Evolutionary conservation across 2,888 invertebrate species (phyloP).

Genomic region (Meteorus colon): DNA sequence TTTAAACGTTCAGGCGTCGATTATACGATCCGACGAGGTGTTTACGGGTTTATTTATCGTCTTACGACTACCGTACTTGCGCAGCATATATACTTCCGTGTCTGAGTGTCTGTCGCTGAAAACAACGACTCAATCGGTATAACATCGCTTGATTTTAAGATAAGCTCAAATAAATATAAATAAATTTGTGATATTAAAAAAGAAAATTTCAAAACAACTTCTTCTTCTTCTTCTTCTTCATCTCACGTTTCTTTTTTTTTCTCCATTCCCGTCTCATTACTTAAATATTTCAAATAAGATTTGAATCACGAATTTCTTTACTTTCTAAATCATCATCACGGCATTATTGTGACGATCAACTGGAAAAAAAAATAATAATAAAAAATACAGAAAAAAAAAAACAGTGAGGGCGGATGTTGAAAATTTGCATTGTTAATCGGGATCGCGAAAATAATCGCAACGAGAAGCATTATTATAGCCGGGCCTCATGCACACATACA

Average conservation of each 20-base stretch:
- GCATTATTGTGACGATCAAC: conserved; percentile 32
- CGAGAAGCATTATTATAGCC: conserved; percentile 24
- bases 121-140: conserved; percentile 20
- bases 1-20: conserved; percentile 24
- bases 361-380: conserved; percentile 50
- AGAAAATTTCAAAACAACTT: neutral
- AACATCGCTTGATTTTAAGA: neutral
- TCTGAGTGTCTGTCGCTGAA: neutral
- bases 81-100: conserved; percentile 30
- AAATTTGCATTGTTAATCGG: conserved; percentile 67
- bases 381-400: conserved; percentile 46
- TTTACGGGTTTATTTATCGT: conserved; percentile 39
- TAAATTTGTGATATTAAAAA: neutral
- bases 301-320: conserved; percentile 42
- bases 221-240: neutral
- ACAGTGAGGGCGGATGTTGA: conserved; percentile 43
- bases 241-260: neutral
- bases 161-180: conserved; percentile 24
- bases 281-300: conserved; percentile 11
- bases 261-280: neutral
- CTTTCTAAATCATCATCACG: conserved; percentile 60
- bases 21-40: conserved; percentile 35
- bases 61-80: conserved; percentile 25
- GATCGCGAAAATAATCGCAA: conserved; percentile 60
- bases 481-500: neutral